Conservation (phyloP, 1,140 invertebrate species). For the Meteorus sp. region DNA sequence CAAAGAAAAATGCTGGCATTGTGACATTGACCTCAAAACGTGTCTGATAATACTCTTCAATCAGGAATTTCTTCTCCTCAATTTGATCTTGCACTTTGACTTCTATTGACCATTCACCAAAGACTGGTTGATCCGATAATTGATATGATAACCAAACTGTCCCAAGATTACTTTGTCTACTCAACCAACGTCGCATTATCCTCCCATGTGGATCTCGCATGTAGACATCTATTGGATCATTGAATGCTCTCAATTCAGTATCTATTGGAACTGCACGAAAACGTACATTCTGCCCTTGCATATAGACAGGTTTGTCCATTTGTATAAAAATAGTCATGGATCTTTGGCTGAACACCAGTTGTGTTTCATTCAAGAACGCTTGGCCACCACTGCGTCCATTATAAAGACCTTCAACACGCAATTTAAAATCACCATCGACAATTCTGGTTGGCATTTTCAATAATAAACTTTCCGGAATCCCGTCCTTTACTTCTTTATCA, state of each 20-base stretch:
- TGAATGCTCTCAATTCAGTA: conserved; percentile 84
- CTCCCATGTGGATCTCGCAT: conserved; percentile 85
- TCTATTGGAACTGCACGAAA: conserved; percentile 89
- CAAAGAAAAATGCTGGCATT: conserved; percentile 91
- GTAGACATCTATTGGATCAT: conserved; percentile 85
- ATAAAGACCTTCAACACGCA: conserved; percentile 87
- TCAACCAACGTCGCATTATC: conserved; percentile 89
- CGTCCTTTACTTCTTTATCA: conserved; percentile 73
- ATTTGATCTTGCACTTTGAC: conserved; percentile 86
- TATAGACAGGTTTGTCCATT: conserved; percentile 93
- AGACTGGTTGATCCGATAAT: conserved; percentile 88
- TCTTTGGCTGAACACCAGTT: conserved; percentile 78
- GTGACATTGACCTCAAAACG: conserved; percentile 93
- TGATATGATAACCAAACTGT: conserved; percentile 89
- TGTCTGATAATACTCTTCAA: conserved; percentile 95
- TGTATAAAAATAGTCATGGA: conserved; percentile 96
- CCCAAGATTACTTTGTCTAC: conserved; percentile 85
- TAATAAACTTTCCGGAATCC: conserved; percentile 80
- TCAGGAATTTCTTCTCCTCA: conserved; percentile 81
- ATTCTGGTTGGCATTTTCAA: conserved; percentile 83
- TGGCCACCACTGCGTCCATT: conserved; percentile 81
- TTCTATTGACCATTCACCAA: conserved; percentile 88
- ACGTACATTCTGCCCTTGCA: conserved; percentile 85
- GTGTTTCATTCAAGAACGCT: conserved; percentile 82
- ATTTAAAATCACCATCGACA: conserved; percentile 77